Evolutionary conservation across 1,140 invertebrate species (phyloP).

Genomic region (Gryon sp.): DNA sequence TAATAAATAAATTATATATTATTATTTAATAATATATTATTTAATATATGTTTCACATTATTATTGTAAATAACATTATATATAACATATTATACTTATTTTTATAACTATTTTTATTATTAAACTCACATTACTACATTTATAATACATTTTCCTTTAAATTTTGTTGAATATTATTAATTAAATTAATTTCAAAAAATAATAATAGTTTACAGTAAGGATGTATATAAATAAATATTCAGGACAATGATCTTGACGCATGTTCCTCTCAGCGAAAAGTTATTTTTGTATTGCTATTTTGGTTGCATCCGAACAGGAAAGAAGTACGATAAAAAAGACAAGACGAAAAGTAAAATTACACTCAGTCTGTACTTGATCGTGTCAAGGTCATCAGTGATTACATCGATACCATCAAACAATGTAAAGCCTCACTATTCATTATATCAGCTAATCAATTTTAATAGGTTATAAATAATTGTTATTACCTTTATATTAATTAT

Average conservation of each 20-base stretch:
- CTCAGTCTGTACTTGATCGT: conserved; percentile 18
- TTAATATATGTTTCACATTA: no score
- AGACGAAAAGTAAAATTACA: conserved; percentile 41
- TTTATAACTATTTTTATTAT: no score
- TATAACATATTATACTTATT: no score
- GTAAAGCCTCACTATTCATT: no score
- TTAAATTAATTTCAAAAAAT: no score
- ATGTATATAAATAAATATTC: conserved; percentile 23
- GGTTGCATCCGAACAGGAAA: conserved; percentile 14
- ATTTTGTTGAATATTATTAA: no score
- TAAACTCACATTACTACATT: no score
- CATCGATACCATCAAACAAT: not conserved
- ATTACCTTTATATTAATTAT: not conserved
- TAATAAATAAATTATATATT: no score
- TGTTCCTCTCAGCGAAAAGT: conserved; percentile 12
- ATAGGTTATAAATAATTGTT: conserved; percentile 6
- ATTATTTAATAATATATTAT: no score
- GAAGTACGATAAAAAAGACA: conserved; percentile 31
- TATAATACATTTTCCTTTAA: no score
- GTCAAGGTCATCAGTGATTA: conserved; percentile 34
- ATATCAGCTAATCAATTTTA: not conserved
- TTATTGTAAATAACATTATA: no score
- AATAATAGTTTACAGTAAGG: no score
- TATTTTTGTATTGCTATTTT: conserved; percentile 46
- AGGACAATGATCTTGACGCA: conserved; percentile 47